A percentile compares a stretch with the other conserved stretches of the same genome.
Evolutionary conservation across 1,140 invertebrate species (phyloP).

Genomic region (Arion vulgaris): DNA sequence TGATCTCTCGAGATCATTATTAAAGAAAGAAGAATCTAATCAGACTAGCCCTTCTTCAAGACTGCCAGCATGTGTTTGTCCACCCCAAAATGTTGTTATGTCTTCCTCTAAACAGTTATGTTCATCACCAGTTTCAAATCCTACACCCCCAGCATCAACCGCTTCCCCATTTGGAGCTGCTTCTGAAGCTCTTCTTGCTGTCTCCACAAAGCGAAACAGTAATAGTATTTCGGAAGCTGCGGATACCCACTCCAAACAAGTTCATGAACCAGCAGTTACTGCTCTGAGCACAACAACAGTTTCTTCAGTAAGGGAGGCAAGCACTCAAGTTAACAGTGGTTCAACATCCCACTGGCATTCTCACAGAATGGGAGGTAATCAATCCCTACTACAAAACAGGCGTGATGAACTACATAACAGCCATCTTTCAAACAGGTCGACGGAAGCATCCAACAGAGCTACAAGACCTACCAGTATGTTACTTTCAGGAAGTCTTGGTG

Average conservation of each 20-base stretch:
- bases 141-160: not conserved
- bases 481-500: not conserved
- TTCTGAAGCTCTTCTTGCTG: not conserved
- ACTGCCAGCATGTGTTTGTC: not conserved
- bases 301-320: constrained; percentile 3
- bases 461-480: constrained; percentile 6
- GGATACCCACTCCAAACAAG: not conserved
- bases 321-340: constrained; percentile 24
- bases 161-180: not conserved
- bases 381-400: constrained; percentile 11
- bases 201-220: not conserved
- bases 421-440: not conserved
- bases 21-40: not conserved
- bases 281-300: not conserved
- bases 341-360: constrained; percentile 16
- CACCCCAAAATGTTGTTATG: not conserved
- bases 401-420: constrained; percentile 28
- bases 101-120: constrained; percentile 14
- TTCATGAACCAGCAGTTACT: not conserved
- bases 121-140: not conserved
- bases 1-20: not conserved
- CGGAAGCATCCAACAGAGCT: not conserved
- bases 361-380: constrained; percentile 36
- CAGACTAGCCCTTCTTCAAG: constrained; percentile 8
- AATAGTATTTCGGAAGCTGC: not conserved